Conservation (phyloP, 2,113 vertebrate genomes). For the Tonatia bakeri region DNA sequence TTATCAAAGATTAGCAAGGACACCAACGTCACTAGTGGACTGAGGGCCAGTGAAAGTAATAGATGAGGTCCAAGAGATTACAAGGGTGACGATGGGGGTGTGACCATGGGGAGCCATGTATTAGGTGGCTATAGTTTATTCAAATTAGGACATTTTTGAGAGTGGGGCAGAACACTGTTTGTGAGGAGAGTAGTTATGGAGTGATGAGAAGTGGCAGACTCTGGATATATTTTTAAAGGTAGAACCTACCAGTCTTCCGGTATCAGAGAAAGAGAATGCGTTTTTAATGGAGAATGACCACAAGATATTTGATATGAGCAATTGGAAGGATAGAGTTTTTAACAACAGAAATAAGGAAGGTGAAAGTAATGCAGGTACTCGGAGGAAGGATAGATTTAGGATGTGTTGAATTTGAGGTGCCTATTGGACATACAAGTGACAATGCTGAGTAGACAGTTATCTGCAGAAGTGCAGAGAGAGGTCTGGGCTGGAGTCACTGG, state of each 20-base stretch:
- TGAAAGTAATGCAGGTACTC: not conserved
- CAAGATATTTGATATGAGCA: not conserved
- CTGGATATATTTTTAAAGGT: not conserved
- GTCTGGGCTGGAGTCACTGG: not conserved
- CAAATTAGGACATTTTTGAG: not conserved
- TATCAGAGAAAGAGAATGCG: not conserved
- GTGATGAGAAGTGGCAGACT: not conserved
- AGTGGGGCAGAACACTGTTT: not conserved
- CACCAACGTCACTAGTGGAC: not conserved
- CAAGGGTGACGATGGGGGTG: accelerated
- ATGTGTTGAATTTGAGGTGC: not conserved
- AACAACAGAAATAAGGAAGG: not conserved
- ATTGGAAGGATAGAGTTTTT: not conserved
- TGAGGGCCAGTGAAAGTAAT: not conserved
- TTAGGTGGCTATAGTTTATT: not conserved
- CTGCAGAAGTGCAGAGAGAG: not conserved
- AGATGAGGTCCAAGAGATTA: not conserved
- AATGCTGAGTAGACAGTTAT: not conserved
- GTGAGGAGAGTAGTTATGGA: not conserved
- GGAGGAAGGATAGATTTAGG: not conserved
- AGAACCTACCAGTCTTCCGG: not conserved
- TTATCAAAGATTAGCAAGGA: not conserved
- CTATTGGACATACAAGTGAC: not conserved
- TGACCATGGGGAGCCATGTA: not conserved
- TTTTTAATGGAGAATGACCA: not conserved